These are phyloP conservation scores for Thaumetopoea pityocampa DNA, from an alignment of 1,140 invertebrate species.

Conservation along the genomic window DNA sequence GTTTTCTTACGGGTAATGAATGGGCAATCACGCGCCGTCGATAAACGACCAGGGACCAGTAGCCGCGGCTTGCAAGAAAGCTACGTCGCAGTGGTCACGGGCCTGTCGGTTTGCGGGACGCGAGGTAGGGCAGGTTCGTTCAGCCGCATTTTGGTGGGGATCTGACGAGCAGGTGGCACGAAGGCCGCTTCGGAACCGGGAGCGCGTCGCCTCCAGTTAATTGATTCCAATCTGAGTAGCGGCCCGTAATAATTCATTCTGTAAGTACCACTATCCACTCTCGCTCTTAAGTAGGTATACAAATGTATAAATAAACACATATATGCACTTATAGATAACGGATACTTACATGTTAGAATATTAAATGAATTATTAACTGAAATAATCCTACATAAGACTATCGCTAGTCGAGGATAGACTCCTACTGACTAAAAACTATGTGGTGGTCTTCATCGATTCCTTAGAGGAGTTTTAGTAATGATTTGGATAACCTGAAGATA, in stretches of 20 bases:
- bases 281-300: conserved; percentile 31
- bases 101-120: conserved; percentile 1
- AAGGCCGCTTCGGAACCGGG: conserved; percentile 48
- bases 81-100: not conserved
- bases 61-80: not conserved
- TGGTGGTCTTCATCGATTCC: too few species aligned
- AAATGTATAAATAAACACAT: too few species aligned
- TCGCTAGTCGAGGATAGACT: too few species aligned
- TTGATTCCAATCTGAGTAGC: conserved; percentile 69
- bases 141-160: too few species aligned
- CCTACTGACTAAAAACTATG: too few species aligned
- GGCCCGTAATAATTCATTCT: conserved; percentile 47
- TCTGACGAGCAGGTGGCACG: conserved; percentile 51
- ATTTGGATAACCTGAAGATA: too few species aligned
- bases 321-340: conserved; percentile 20
- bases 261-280: conserved; percentile 28
- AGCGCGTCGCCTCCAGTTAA: conserved; percentile 57
- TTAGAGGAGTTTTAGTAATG: too few species aligned
- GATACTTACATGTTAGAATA: too few species aligned
- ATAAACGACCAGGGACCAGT: conserved; percentile 13
- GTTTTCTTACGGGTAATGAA: conserved; percentile 32
- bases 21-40: conserved; percentile 30
- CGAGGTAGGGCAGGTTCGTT: conserved; percentile 2
- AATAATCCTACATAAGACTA: too few species aligned
- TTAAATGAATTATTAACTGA: too few species aligned